Base-by-base conservation (phyloP, 2,113 vertebrate genomes). In the Tretioscincus oriximinensis region DNA sequence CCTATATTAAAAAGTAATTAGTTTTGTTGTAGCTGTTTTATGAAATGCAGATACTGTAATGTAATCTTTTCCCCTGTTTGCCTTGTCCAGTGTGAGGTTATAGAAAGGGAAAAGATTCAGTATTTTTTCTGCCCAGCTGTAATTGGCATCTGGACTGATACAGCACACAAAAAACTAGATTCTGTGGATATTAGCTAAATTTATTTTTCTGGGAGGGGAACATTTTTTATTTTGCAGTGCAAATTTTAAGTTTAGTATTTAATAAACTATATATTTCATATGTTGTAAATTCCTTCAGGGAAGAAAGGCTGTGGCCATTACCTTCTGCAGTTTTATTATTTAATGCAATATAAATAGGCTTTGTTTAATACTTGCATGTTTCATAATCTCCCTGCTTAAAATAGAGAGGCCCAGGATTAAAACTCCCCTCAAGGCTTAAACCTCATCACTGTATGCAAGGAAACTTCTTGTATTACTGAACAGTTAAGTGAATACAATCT, bases 381-480 rank as follows among this genome's bases (percentile, higher is more conserved):
- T 90, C 92, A 86, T 93, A 93, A 95, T 92, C 89, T 87, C 49
- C 2, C 45, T 85, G 87, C 92, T 93, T 94, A 94, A 96, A 95
- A 95, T 95, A 96, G 92, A 90, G 90, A 86, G 87, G 88, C 83
- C 90, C 88, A 89, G 87, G 88, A 68, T 74, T 77, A 71, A 83
- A 88, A 87, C 80, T 89, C 49, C 66, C 89, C 83, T 87, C 28
- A 28, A 87, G 90, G 87, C 87, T 92, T 86, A 91, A 87, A 92
- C 87, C 91, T 89, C 86, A 92, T 92, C 89, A 73, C 77, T 85
- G 90, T 93, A 93, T 94, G 87, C 66, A 72, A 31, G 72, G 85
- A 92, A 90, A 80, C 92, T 78, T 71, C 73, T 93, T 93, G 81
- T 85, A 92, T 92, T 84, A 90, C 84, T 85, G 81, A 86, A 89